Percentiles rank a stretch among this genome's conserved stretches.
phyloP scores from a whole-genome alignment of 2,797 vertebrate genomes.

The Trachops cirrhosus region DNA sequence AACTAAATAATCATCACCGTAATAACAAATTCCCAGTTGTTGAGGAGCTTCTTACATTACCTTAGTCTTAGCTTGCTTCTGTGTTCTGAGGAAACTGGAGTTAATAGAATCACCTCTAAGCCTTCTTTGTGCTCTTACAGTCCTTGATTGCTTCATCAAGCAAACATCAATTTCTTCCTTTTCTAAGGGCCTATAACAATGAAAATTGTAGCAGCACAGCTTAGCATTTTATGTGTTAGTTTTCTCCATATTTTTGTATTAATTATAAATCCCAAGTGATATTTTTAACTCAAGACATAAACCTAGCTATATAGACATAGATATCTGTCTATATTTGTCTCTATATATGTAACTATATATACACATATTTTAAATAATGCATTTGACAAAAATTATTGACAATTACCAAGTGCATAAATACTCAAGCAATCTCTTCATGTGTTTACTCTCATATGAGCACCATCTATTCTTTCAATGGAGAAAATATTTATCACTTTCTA shows the following conservation, averaged over 20 bases:
- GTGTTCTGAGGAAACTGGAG: neutral
- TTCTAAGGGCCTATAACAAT: neutral
- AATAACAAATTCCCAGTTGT: neutral
- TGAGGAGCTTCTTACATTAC: neutral
- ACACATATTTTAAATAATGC: neutral
- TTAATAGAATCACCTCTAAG: neutral
- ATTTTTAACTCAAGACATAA: neutral
- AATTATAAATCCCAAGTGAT: neutral
- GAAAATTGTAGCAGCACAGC: neutral
- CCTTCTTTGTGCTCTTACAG: neutral
- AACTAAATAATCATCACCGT: neutral
- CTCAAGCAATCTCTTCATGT: neutral
- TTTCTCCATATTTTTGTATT: neutral
- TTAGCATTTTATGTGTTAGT: neutral
- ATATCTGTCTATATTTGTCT: neutral
- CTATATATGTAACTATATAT: neutral
- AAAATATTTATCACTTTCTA: neutral
- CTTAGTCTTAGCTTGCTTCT: neutral
- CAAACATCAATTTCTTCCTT: neutral
- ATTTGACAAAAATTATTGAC: neutral
- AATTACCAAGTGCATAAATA: neutral
- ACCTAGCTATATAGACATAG: neutral
- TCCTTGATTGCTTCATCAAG: neutral
- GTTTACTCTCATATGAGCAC: neutral
- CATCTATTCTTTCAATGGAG: neutral